Conservation (phyloP, 2,113 vertebrate species). For the Phalacrocorax aristotelis region DNA sequence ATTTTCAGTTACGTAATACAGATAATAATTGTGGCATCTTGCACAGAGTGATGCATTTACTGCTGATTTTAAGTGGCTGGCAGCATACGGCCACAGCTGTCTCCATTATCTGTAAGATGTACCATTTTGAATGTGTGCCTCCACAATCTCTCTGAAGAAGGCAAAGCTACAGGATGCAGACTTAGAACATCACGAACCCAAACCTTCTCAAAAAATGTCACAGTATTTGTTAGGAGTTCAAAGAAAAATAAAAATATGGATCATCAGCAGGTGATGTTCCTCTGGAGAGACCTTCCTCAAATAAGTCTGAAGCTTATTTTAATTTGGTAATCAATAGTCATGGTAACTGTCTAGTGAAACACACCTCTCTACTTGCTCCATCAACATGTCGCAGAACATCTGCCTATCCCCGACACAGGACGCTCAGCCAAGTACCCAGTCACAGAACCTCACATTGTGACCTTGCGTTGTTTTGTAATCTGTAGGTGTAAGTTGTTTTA, state of each 20-base stretch:
- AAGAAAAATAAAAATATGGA: not conserved
- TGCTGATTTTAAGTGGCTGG: not conserved
- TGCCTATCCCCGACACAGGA: not conserved
- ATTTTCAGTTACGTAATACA: not conserved
- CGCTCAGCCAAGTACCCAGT: not conserved
- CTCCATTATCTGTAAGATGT: not conserved
- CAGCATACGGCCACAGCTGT: not conserved
- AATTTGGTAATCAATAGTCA: not conserved
- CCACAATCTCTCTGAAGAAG: not conserved
- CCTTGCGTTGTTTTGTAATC: not conserved
- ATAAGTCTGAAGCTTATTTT: not conserved
- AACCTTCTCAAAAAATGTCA: not conserved
- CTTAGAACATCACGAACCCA: not conserved
- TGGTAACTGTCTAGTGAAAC: rapidly evolving
- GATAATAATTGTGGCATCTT: not conserved
- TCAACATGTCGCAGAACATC: rapidly evolving
- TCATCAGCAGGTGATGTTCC: not conserved
- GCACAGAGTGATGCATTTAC: not conserved
- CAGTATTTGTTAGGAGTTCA: not conserved
- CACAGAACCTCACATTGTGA: not conserved
- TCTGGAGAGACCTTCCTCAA: not conserved
- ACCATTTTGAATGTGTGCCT: not conserved
- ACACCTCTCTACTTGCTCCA: not conserved
- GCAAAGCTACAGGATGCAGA: not conserved
- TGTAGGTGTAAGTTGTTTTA: not conserved